Conservation (phyloP, 2,113 vertebrate genomes). For the Vicugna pacos region DNA sequence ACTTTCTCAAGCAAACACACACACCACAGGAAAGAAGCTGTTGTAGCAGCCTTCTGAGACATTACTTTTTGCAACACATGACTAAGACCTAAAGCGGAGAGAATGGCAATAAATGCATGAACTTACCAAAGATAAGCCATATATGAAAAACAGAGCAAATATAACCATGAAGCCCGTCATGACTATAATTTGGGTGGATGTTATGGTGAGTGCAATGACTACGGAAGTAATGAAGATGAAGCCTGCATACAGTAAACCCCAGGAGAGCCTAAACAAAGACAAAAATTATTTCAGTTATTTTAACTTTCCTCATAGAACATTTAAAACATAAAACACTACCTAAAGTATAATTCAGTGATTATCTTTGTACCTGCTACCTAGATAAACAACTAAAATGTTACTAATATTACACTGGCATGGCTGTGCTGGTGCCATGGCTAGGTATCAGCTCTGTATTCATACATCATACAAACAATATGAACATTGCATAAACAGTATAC, state of each 20-base stretch:
- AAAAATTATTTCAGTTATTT: slow-evolving; percentile 51
- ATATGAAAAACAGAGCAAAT: slow-evolving; percentile 83
- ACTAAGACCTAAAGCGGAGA: neutral
- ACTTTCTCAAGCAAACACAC: neutral
- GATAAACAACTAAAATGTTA: neutral
- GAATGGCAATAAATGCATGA: neutral
- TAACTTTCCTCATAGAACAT: neutral
- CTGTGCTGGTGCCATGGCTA: neutral
- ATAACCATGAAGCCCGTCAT: slow-evolving; percentile 82
- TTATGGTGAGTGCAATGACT: slow-evolving; percentile 68
- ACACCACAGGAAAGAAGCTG: neutral
- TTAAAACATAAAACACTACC: neutral
- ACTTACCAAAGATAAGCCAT: slow-evolving; percentile 87
- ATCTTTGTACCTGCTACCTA: neutral
- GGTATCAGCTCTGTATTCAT: neutral
- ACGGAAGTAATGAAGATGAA: slow-evolving; percentile 81
- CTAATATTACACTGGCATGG: neutral
- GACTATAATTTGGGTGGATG: neutral
- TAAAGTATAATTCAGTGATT: neutral
- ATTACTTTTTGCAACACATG: neutral
- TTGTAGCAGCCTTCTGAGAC: neutral
- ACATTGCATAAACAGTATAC: neutral
- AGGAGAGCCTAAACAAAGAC: slow-evolving; percentile 85
- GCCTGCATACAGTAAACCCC: slow-evolving; percentile 82
- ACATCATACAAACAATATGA: neutral